Evolutionary conservation across 2,113 vertebrate genomes (phyloP), one percentile per base, ranked within the genome.

Genomic region (Syngnathus floridae): DNA sequence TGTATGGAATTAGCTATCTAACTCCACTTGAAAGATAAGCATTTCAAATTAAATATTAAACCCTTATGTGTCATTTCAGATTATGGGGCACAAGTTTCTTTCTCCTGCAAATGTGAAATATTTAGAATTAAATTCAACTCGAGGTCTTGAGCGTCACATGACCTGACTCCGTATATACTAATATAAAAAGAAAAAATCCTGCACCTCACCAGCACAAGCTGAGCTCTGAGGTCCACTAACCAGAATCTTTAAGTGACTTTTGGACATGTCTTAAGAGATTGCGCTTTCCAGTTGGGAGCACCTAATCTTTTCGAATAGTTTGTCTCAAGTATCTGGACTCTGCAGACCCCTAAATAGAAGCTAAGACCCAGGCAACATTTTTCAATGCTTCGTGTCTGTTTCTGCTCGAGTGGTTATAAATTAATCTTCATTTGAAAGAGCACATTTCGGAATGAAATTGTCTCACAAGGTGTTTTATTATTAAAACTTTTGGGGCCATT

Each of bases 221-320:
- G 22, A 35, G 61, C 61, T 63, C 43, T 63, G 17, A 48, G 61
- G 43, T 63, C 43, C 13, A 48, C 61, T 35, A 48, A 46, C 61
- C 61, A 63, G 14, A 35, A 48, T 63, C 26, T 48, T 63, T 63
- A 36, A 63, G 43, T 63, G 41, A 35, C 41, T 46, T 43, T 62
- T 46, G 61, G 43, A 63, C 61, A 63, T 63, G 61, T 63, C 17
- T 63, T 63, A 63, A 19, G 43, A 48, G 43, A 48, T 63, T 63
- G 61, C 10, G 8, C 43, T 48, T 63, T 64, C 62, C 46, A 64
- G 62, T 64, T 52, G 61, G 38, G 12, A 43, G 59, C 38, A 43
- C 59, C 59, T 61, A 61, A 61, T 61, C 59, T 61, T 61, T 31
- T 61, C n/a, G 59, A 61, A 61, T 61, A 43, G 59, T 41, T 41